A percentile compares a stretch with the other conserved stretches of the same genome.
phyloP scores from a whole-genome alignment of 1,140 invertebrate species.

The Pseudomyrmex dendroicus region DNA sequence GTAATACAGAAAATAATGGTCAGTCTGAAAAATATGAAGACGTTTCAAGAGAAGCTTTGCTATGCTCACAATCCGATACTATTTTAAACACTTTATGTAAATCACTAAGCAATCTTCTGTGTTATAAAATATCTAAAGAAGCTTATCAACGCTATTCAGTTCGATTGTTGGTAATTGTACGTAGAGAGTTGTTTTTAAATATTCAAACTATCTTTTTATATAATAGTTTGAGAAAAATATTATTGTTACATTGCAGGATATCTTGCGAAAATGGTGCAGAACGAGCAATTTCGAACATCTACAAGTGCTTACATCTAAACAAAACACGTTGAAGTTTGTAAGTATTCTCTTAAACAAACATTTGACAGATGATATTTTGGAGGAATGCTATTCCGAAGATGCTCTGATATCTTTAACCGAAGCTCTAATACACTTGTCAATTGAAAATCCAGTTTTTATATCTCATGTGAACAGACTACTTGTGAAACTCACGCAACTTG shows the following conservation, averaged over 20 bases:
- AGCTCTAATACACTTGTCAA: conserved; percentile 63
- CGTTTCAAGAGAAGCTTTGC: conserved; percentile 39
- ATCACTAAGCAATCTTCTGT: conserved; percentile 73
- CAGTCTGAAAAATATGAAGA: conserved; percentile 64
- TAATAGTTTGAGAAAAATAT: not conserved
- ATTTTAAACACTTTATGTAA: conserved; percentile 67
- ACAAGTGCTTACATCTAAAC: conserved; percentile 61
- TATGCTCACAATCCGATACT: conserved; percentile 52
- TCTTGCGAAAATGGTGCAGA: conserved; percentile 67
- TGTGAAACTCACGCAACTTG: conserved; percentile 64
- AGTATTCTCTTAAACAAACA: conserved; percentile 73
- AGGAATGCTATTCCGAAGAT: conserved; percentile 41
- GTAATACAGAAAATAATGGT: conserved; percentile 35
- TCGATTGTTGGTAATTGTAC: conserved; percentile 75
- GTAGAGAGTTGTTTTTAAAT: conserved; percentile 52
- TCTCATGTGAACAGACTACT: conserved; percentile 65
- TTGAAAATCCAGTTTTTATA: conserved; percentile 53
- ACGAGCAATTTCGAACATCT: conserved; percentile 59
- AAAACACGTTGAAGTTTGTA: conserved; percentile 58
- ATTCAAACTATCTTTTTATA: not conserved
- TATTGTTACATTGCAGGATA: conserved; percentile 64
- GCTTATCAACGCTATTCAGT: conserved; percentile 77
- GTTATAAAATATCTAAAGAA: conserved; percentile 76
- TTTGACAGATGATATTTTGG: conserved; percentile 68
- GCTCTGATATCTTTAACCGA: conserved; percentile 67